A percentile compares a stretch with the other conserved stretches of the same genome.
phyloP scores from a whole-genome alignment of 1,140 invertebrate species.

The Aphis craccivora region DNA sequence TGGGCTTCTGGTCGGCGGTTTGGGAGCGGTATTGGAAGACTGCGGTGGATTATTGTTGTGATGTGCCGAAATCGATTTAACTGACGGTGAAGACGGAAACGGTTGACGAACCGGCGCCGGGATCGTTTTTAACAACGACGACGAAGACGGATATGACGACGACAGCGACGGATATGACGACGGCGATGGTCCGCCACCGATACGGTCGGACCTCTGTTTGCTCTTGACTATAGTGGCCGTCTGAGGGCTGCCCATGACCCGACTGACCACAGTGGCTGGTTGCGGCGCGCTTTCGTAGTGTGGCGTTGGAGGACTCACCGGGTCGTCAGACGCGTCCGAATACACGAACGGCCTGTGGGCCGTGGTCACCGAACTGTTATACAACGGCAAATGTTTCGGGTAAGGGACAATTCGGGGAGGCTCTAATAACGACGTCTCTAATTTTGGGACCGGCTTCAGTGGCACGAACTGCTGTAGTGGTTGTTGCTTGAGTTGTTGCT shows the following conservation, averaged over 20 bases:
- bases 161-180: background rate
- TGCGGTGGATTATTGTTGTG: too few relatives aligned
- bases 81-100: background rate
- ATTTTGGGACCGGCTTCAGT: background rate
- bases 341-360: conserved; percentile 21
- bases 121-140: background rate
- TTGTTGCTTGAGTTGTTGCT: background rate
- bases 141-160: background rate
- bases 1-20: conserved; percentile 28
- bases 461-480: background rate
- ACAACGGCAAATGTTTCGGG: background rate
- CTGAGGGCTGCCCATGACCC: conserved; percentile 42
- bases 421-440: background rate
- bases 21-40: background rate
- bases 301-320: background rate
- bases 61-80: background rate
- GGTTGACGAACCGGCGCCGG: background rate
- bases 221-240: conserved; percentile 27
- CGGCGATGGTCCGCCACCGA: background rate
- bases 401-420: background rate
- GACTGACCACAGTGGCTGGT: background rate
- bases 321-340: background rate
- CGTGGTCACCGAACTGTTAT: conserved; percentile 48
- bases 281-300: background rate
- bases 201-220: background rate